phyloP scores from a whole-genome alignment of 2,888 invertebrate genomes.

The Apodemia duryi region DNA sequence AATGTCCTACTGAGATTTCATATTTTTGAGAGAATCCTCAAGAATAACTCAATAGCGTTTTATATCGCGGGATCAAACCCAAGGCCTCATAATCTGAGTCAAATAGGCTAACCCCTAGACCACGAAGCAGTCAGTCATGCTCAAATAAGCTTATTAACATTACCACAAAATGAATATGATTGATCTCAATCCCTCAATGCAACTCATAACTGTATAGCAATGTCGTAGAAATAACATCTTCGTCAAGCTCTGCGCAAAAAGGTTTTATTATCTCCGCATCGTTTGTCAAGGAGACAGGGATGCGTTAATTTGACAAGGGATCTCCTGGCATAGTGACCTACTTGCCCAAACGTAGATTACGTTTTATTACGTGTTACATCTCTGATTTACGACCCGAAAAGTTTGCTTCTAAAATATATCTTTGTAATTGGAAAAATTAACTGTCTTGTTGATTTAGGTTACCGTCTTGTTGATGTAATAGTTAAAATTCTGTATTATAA shows the following conservation, averaged over 20 bases:
- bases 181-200: not conserved
- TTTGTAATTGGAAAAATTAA: conserved; percentile 4
- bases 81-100: too few species aligned
- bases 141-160: too few species aligned
- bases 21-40: too few species aligned
- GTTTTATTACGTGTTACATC: conserved; percentile 7
- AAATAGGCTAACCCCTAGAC: too few species aligned
- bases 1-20: too few species aligned
- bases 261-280: conserved; percentile 46
- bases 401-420: conserved; percentile 1
- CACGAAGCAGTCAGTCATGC: too few species aligned
- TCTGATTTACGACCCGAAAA: conserved; percentile 1
- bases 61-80: too few species aligned
- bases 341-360: conserved; percentile 37
- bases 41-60: too few species aligned
- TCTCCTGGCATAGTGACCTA: conserved; percentile 59
- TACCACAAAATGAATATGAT: too few species aligned
- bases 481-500: too few species aligned
- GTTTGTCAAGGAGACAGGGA: conserved; percentile 66
- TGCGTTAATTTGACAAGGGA: conserved; percentile 77
- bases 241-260: conserved; percentile 17
- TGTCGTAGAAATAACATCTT: not conserved
- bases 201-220: conserved; percentile 3
- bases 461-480: not conserved
- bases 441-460: not conserved